These are phyloP conservation scores for Propithecus perrieri DNA, from an alignment of 2,797 vertebrate species.

Conservation along the genomic window DNA sequence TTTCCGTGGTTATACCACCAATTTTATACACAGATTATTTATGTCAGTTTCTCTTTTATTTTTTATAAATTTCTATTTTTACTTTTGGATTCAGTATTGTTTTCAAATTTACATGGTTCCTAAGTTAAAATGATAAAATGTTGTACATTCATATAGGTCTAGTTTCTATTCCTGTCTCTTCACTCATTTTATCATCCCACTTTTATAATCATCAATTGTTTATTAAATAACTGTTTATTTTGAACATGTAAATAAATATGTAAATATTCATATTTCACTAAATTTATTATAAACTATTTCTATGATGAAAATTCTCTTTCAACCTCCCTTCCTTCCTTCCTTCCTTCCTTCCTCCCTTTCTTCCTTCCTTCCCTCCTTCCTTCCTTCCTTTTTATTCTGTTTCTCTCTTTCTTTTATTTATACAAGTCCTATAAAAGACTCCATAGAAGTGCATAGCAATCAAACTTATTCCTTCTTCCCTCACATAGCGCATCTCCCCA, in stretches of 20 bases:
- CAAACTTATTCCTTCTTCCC: background rate
- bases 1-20: background rate
- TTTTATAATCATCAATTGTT: background rate
- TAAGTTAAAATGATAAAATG: background rate
- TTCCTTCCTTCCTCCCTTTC: no score
- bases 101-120: background rate
- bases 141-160: background rate
- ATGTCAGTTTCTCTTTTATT: background rate
- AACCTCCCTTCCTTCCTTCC: background rate
- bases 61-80: background rate
- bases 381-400: no score
- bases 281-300: background rate
- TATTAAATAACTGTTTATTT: slow-evolving; percentile 8
- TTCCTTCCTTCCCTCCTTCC: no score
- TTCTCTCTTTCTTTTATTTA: background rate
- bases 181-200: background rate
- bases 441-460: background rate
- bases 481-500: background rate
- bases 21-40: background rate
- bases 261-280: background rate
- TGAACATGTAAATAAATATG: background rate
- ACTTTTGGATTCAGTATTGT: background rate
- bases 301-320: background rate
- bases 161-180: background rate
- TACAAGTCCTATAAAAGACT: background rate